Evolutionary conservation across 2,888 invertebrate genomes (phyloP), one percentile per base, ranked within the genome.

Genomic region (Fragum whitleyi): DNA sequence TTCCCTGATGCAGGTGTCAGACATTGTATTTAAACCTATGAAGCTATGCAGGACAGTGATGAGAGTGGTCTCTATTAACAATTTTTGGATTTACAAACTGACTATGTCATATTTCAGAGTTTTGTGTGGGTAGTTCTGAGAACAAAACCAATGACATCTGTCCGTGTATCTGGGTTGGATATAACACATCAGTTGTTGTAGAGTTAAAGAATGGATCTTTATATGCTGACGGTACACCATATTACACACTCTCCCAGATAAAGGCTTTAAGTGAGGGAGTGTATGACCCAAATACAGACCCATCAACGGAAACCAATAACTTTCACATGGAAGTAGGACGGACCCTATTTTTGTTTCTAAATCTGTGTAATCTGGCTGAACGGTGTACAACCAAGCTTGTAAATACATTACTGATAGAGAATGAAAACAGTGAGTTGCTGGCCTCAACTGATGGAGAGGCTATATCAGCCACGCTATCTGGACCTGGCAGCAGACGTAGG

Each of bases 311-410:
- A 11, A 65, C 77, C 26, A 83, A 86, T 29, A 70, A 74, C 1
- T 90, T 89, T 76, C 61, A 69, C 16, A 87, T 90, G 86, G 88
- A 87, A 55, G 81, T 87, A 11, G 88, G 88, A 9, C 71, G 88
- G 47, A 88, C 86, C 11, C 47, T 88, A 61, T 89, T 88, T 75
- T 65, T 87, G 6, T 80, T 47, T 26, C 78, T 87, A 59, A 62
- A 76, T 36, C 42, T 87, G 16, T 90, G 89, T 74, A 89, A 89
- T 62, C 85, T 86, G 47, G 89, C 89, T 0, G 62, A 82, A 29
- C 47, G 85, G n/a, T 88, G 89, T 62, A 74, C 81, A 14, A 59
- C 72, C n/a, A 85, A 87, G 39, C 65, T 84, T 32, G 73, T 87
- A 1, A 87, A 88, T 9, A 77, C 86, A 14, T 74, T 86, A 5